Base-by-base conservation (phyloP, 2,888 invertebrate species). In the Sthenelais limicola region DNA sequence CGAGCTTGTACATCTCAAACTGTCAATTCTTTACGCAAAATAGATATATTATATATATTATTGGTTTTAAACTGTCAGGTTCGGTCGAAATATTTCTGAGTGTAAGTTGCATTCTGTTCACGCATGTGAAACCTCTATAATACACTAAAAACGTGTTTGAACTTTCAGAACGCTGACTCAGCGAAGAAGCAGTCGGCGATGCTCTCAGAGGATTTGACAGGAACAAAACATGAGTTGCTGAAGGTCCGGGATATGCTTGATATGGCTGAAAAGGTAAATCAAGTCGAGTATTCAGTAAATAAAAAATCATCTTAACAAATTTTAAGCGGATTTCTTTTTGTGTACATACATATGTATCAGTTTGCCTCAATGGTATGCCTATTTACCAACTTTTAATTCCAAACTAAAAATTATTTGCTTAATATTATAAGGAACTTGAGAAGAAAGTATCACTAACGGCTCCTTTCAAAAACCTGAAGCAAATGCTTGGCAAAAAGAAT, bases 361-460 rank as follows among this genome's bases (percentile, higher is more conserved):
- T 7, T 49, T 49, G n/a, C 5, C 49, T n/a, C 5, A 5, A 49
- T 49, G n/a, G 21, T 49, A 24, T 49, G n/a, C 5, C n/a, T 49
- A 49, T 49, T 5, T 49, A 12, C 5, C 4, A n/a, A n/a, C n/a
- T n/a, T n/a, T n/a, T n/a, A n/a, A n/a, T n/a, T n/a, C 52, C 52
- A 15, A 12, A n/a, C 3, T n/a, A 7, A 1, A 7, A n/a, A 62
- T 12, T 12, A 32, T 5, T 28, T 48, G 9, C 38, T 71, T 73
- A 75, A 74, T 30, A 2, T 32, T 30, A 12, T 18, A 76, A 90
- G 89, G 91, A 91, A 81, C 82, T 91, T 54, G 90, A 91, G 78
- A 89, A 89, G 81, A 91, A 91, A 82, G 90, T 91, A 74, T 90
- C 89, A 77, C 89, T 90, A 78, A 91, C 91, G 18, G 87, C 88